Conservation (phyloP, 2,888 invertebrate genomes). For the Agonopterix arenella region DNA sequence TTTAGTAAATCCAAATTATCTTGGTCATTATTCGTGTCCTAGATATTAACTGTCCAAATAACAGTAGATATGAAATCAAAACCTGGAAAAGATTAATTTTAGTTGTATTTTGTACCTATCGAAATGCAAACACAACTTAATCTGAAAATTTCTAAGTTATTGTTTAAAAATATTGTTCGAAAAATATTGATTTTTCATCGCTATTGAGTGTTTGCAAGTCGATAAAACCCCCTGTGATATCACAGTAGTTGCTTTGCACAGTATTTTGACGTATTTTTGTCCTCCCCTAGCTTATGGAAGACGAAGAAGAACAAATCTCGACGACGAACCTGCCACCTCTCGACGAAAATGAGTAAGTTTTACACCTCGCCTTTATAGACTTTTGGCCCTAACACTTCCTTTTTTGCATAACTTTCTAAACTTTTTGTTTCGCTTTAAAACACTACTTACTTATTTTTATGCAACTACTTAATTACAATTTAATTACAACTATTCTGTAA, state of each 20-base stretch:
- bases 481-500: too few relatives aligned
- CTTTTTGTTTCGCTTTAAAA: neutral
- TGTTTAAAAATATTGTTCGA: neutral
- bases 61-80: too few relatives aligned
- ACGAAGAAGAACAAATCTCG: constrained; percentile 52
- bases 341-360: constrained; percentile 56
- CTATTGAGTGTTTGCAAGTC: constrained; percentile 17
- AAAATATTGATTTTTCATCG: neutral
- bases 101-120: too few relatives aligned
- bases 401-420: neutral
- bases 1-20: too few relatives aligned
- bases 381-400: constrained; percentile 22
- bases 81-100: too few relatives aligned
- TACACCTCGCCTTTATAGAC: constrained; percentile 7
- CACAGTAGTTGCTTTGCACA: constrained; percentile 67
- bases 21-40: too few relatives aligned
- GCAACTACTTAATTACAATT: too few relatives aligned
- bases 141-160: too few relatives aligned
- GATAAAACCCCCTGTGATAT: constrained; percentile 17
- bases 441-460: too few relatives aligned
- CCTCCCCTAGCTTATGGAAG: constrained; percentile 56
- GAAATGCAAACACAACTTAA: too few relatives aligned
- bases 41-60: too few relatives aligned
- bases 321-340: constrained; percentile 56
- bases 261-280: constrained; percentile 64